phyloP scores from a whole-genome alignment of 2,888 invertebrate species.

The Acrobasis consociella region DNA sequence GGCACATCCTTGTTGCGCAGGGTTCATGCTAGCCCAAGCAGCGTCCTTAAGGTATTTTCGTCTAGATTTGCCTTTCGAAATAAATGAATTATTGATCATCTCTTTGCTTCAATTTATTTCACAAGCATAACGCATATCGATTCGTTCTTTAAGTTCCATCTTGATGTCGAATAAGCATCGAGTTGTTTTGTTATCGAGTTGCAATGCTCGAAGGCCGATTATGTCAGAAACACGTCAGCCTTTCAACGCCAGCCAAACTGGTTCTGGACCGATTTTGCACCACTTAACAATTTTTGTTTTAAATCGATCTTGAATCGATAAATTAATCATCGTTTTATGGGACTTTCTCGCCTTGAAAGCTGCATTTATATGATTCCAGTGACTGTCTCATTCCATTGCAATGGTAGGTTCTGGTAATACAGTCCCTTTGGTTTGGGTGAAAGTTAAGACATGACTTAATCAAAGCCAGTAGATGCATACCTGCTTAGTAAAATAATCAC shows the following conservation, averaged over 20 bases:
- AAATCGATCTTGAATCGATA: slow-evolving; percentile 11
- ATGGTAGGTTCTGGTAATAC: background rate
- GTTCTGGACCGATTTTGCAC: slow-evolving; percentile 38
- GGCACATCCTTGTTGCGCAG: no score
- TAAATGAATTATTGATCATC: no score
- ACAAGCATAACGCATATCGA: background rate
- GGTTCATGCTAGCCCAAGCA: no score
- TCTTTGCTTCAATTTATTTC: background rate
- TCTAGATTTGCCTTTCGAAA: no score
- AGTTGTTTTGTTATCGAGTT: slow-evolving; percentile 27
- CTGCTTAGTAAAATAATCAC: no score
- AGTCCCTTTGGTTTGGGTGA: slow-evolving; percentile 2
- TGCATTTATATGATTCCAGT: slow-evolving; percentile 4
- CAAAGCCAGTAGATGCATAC: no score
- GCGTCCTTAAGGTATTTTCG: no score
- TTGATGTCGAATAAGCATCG: slow-evolving; percentile 1
- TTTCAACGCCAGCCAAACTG: slow-evolving; percentile 40
- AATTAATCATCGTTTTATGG: slow-evolving; percentile 19
- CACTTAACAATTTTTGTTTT: slow-evolving; percentile 19
- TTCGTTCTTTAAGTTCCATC: slow-evolving; percentile 19
- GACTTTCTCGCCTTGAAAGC: slow-evolving; percentile 11
- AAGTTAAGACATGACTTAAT: slow-evolving; percentile 6
- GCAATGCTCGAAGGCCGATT: slow-evolving; percentile 48
- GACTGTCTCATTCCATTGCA: background rate
- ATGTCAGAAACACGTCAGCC: slow-evolving; percentile 50